Evolutionary conservation across 2,113 vertebrate genomes (phyloP).

Genomic region (Solea solea): DNA sequence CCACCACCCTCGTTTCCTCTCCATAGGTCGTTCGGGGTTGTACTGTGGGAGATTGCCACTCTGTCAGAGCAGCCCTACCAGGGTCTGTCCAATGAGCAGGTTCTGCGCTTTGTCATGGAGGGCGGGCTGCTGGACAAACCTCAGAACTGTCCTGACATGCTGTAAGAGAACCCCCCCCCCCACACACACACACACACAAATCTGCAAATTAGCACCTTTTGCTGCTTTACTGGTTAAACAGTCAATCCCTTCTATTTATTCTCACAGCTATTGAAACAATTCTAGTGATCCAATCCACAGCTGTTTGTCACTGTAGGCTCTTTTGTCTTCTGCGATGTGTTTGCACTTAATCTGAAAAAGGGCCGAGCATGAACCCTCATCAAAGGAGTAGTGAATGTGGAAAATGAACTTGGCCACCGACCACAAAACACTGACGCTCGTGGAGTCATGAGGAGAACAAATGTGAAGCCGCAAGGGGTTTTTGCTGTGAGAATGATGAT

Average conservation of each 20-base stretch:
- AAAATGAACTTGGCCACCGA: slow-evolving; percentile 30
- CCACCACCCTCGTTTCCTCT: background rate
- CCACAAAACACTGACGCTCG: slow-evolving; percentile 11
- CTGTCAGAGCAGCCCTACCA: slow-evolving; percentile 97
- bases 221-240: background rate
- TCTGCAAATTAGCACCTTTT: slow-evolving; percentile 1
- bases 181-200: slow-evolving; percentile 1
- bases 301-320: slow-evolving; percentile 13
- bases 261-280: slow-evolving; percentile 4
- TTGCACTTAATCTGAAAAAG: slow-evolving; percentile 44
- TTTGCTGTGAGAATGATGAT: slow-evolving; percentile 2
- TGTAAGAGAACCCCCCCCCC: slow-evolving; percentile 81
- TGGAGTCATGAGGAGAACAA: slow-evolving; percentile 31
- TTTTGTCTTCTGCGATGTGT: slow-evolving; percentile 5
- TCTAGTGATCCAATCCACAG: slow-evolving; percentile 1
- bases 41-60: slow-evolving; percentile 96
- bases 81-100: slow-evolving; percentile 98
- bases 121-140: slow-evolving; percentile 97
- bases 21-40: slow-evolving; percentile 95
- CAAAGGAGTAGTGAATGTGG: slow-evolving; percentile 30
- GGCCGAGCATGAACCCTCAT: slow-evolving; percentile 18
- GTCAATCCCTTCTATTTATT: background rate
- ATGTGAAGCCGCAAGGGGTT: slow-evolving; percentile 17
- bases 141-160: slow-evolving; percentile 95
- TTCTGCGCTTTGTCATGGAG: slow-evolving; percentile 98